Conservation (phyloP, 2,113 vertebrate genomes). For the Amphiprion ocellaris region DNA sequence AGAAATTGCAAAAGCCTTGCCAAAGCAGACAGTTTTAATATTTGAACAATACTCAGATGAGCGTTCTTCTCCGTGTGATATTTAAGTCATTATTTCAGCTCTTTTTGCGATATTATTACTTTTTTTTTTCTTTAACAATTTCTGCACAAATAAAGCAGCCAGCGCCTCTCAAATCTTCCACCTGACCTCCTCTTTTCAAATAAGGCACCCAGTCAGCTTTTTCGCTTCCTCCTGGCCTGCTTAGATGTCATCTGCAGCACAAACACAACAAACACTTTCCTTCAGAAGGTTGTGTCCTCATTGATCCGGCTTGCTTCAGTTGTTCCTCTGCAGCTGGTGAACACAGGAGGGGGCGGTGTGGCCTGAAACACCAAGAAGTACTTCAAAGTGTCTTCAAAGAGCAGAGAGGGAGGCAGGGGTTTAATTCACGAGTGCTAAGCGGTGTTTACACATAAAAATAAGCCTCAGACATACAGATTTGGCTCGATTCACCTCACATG, state of each 20-base stretch:
- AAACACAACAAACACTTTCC: constrained; percentile 46
- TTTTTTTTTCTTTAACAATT: too few species aligned
- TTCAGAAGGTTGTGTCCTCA: neutral
- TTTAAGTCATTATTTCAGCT: neutral
- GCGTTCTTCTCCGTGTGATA: neutral
- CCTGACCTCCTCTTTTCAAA: constrained; percentile 15
- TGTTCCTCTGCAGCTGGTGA: constrained; percentile 42
- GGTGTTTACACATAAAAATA: constrained; percentile 16
- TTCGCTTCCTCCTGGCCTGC: neutral
- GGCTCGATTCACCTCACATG: neutral
- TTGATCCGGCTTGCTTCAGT: constrained; percentile 22
- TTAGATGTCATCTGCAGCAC: constrained; percentile 7
- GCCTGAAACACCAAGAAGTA: constrained; percentile 3
- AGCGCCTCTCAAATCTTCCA: neutral
- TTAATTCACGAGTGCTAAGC: constrained; percentile 25
- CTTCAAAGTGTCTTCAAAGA: constrained; percentile 39
- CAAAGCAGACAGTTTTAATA: constrained; percentile 11
- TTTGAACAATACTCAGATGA: neutral
- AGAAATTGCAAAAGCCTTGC: neutral
- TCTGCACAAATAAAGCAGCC: neutral
- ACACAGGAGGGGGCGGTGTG: constrained; percentile 1
- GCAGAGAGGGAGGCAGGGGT: constrained; percentile 7
- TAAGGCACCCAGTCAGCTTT: neutral
- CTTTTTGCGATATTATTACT: neutral
- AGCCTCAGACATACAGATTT: constrained; percentile 10